Base-by-base conservation (phyloP, 1,140 invertebrate genomes). In the Muscidifurax raptorellus region DNA sequence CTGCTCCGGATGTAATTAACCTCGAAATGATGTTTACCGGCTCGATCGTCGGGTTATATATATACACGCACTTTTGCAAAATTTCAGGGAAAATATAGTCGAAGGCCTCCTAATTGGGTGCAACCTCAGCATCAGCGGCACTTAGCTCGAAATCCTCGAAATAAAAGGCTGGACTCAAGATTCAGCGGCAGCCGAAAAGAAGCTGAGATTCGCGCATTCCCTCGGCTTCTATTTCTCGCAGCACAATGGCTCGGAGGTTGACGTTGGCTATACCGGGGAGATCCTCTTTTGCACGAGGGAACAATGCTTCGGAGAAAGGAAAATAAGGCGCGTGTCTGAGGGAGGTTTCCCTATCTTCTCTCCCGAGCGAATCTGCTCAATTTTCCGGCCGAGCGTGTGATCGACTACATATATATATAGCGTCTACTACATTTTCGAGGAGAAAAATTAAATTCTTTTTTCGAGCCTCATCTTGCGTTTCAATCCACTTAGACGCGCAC, bases 181-280 rank as follows among this genome's bases (percentile, higher is more conserved):
- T 0, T 28, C 4, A 9, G 44, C n/a, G n/a, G n/a, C n/a, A 18
- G 30, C 47, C 28, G 71, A 36, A 0, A 75, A 32, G 7, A 30
- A 72, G 25, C 66, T 7, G 59, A 83, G 32, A 83, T 83, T 83
- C 81, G 52, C 81, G 22, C 28, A n/a, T n/a, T 69, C 27, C 28
- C 74, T 15, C 25, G 75, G n/a, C 75, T 77, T 52, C 32, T 40
- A 2, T 72, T 12, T 18, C 36, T 22, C 9, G 28, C 6, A 0
- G 3, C 72, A 32, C 67, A 30, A 69, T 74, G 36, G 32, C 28
- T 18, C 10, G 12, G 72, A n/a, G 47, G 80, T 59, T 27, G 80
- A 75, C 25, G 80, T 44, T 82, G 44, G 36, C 13, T 78, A n/a
- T n/a, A 30, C 32, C 18, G 47, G 12, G 66, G 52, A 67, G 80